Conservation (phyloP, 2,113 vertebrate species). For the Oxyura jamaicensis region DNA sequence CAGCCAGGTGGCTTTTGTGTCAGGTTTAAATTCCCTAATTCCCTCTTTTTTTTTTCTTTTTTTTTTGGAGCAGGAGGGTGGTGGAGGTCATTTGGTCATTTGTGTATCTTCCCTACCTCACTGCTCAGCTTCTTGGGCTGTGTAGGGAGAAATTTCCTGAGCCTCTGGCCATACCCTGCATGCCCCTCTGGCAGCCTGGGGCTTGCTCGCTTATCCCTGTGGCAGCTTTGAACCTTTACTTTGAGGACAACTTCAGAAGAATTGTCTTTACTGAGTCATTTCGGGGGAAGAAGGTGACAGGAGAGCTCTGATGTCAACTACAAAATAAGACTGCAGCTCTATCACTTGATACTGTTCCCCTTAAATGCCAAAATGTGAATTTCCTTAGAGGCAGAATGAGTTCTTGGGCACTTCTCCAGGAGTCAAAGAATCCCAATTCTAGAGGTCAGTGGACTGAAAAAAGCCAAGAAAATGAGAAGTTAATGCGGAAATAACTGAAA, state of each 20-base stretch:
- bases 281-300: constrained; percentile 28
- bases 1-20: not conserved
- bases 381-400: constrained; percentile 56
- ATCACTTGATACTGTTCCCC: constrained; percentile 49
- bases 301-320: constrained; percentile 50
- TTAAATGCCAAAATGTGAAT: constrained; percentile 66
- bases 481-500: constrained; percentile 9
- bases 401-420: constrained; percentile 57
- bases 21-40: not conserved
- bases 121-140: not conserved
- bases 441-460: constrained; percentile 51
- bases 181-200: not conserved
- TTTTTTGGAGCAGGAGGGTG: not conserved
- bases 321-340: constrained; percentile 23
- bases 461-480: not conserved
- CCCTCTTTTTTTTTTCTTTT: not conserved
- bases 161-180: not conserved
- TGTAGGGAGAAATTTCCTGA: not conserved
- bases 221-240: constrained; percentile 22
- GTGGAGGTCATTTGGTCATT: not conserved
- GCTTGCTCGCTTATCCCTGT: not conserved
- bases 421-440: constrained; percentile 54
- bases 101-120: not conserved
- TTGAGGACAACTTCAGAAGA: not conserved
- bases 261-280: not conserved